These are phyloP conservation scores for Porites rus DNA, from an alignment of 92 coral and sea anemone genomes.

Conservation along the genomic window DNA sequence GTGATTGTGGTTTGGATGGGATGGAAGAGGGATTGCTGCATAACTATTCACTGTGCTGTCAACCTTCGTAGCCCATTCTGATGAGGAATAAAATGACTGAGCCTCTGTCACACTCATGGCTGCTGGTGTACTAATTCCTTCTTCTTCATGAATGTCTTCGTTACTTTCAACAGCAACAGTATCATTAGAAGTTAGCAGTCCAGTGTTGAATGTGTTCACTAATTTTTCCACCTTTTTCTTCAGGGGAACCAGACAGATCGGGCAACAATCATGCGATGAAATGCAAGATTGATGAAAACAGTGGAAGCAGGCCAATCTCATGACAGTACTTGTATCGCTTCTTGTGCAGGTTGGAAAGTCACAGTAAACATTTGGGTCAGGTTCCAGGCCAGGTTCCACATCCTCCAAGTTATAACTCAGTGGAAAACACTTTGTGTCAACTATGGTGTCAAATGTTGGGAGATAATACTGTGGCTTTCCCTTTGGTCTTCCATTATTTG, in stretches of 20 bases:
- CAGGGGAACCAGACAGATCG: conserved; percentile 36
- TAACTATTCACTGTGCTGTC: conserved; percentile 9
- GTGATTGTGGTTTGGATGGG: conserved; percentile 5
- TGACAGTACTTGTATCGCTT: neutral
- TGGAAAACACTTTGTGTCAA: conserved; percentile 60
- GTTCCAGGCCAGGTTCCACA: conserved; percentile 32
- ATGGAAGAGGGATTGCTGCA: conserved; percentile 28
- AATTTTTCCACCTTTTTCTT: conserved; percentile 21
- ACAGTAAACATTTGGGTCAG: conserved; percentile 40
- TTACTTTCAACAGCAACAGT: neutral
- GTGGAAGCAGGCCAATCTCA: conserved; percentile 53
- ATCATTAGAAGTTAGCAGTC: neutral
- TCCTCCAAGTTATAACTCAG: conserved; percentile 27
- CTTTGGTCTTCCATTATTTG: conserved; percentile 52
- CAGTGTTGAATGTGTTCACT: conserved; percentile 49
- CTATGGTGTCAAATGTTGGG: conserved; percentile 24
- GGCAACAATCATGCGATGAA: conserved; percentile 21
- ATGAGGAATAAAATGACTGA: conserved; percentile 16
- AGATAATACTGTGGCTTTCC: conserved; percentile 35
- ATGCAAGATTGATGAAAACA: conserved; percentile 32
- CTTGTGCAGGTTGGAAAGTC: conserved; percentile 31
- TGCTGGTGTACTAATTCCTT: neutral
- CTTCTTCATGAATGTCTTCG: neutral
- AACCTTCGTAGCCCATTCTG: conserved; percentile 28
- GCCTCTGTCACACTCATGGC: conserved; percentile 6